A percentile compares a stretch with the other conserved stretches of the same genome.
Conservation (phyloP, 2,888 invertebrate species). For the Drosophila testacea region DNA sequence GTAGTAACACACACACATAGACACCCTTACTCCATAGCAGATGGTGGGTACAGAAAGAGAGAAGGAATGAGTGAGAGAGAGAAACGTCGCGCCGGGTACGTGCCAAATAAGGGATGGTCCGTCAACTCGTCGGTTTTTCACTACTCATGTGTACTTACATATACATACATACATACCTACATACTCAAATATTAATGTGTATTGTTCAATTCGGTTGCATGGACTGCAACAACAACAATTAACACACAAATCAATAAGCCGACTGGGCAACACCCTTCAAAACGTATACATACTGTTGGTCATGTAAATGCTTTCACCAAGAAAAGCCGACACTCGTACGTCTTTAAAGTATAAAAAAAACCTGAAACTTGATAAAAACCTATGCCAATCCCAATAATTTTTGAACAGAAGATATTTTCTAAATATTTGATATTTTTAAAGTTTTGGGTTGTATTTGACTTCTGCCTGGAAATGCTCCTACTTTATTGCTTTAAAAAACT, state of each 20-base stretch:
- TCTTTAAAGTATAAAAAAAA: too few relatives aligned
- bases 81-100: constrained; percentile 53
- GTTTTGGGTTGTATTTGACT: too few relatives aligned
- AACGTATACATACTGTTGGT: background rate
- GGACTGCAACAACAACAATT: constrained; percentile 59
- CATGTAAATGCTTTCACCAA: background rate
- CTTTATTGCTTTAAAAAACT: too few relatives aligned
- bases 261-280: constrained; percentile 71
- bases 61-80: constrained; percentile 28
- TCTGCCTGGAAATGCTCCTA: too few relatives aligned
- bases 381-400: too few relatives aligned
- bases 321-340: too few relatives aligned
- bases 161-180: constrained; percentile 24
- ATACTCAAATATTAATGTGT: constrained; percentile 36
- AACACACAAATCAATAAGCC: constrained; percentile 71
- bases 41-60: constrained; percentile 74
- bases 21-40: constrained; percentile 55
- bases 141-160: constrained; percentile 40
- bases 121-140: constrained; percentile 48
- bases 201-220: constrained; percentile 57
- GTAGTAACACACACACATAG: constrained; percentile 59
- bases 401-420: too few relatives aligned
- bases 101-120: constrained; percentile 72
- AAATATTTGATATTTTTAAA: too few relatives aligned
- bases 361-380: too few relatives aligned